phyloP scores from a whole-genome alignment of 1,140 invertebrate genomes.

The Copidosoma floridanum region DNA sequence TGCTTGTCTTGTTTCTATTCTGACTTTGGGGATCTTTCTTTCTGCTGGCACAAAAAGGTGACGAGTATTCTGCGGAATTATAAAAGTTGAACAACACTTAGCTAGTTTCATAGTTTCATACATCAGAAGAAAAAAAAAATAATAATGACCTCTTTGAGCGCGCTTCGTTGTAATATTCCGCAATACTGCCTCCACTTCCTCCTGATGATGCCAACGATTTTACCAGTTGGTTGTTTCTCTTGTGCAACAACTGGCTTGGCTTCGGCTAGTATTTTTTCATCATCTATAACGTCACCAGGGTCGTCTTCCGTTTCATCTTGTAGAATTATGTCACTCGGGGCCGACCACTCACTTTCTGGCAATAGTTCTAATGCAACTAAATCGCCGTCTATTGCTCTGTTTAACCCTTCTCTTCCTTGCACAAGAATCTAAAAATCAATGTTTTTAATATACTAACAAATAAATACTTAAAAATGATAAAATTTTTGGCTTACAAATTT shows the following conservation, averaged over 20 bases:
- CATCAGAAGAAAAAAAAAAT: too few relatives aligned
- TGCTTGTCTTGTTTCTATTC: slow-evolving; percentile 89
- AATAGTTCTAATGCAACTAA: slow-evolving; percentile 89
- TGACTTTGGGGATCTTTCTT: slow-evolving; percentile 83
- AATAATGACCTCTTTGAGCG: slow-evolving; percentile 72
- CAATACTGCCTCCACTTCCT: slow-evolving; percentile 97
- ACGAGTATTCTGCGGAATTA: slow-evolving; percentile 63
- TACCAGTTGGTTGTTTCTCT: slow-evolving; percentile 74
- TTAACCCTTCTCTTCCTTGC: slow-evolving; percentile 84
- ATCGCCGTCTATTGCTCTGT: slow-evolving; percentile 96
- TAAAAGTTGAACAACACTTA: too few relatives aligned
- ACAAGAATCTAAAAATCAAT: slow-evolving; percentile 84
- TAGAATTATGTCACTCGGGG: slow-evolving; percentile 80
- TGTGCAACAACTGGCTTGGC: slow-evolving; percentile 46
- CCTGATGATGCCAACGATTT: slow-evolving; percentile 91
- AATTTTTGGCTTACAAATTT: slow-evolving; percentile 67
- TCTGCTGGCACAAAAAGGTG: slow-evolving; percentile 91
- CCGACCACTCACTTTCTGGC: slow-evolving; percentile 86
- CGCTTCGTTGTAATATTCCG: slow-evolving; percentile 84
- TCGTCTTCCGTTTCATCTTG: slow-evolving; percentile 74
- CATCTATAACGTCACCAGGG: slow-evolving; percentile 65
- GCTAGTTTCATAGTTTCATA: too few relatives aligned
- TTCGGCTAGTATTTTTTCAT: slow-evolving; percentile 59
- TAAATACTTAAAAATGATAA: too few relatives aligned
- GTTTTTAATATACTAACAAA: slow-evolving; percentile 24